Evolutionary conservation across 2,113 vertebrate species (phyloP).

Genomic region (Crocuta crocuta): DNA sequence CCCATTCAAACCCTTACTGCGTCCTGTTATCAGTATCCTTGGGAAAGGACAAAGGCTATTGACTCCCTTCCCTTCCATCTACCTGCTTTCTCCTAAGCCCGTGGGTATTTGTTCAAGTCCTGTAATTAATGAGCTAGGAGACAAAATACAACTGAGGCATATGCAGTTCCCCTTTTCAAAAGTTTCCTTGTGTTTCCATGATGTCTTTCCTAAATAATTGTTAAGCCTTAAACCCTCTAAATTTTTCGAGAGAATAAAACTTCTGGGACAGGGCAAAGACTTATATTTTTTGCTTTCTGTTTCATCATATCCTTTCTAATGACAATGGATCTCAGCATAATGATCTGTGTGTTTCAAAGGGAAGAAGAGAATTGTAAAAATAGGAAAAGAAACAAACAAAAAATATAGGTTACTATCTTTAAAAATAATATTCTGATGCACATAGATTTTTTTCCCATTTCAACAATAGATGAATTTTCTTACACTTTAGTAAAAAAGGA

Average conservation of each 20-base stretch:
- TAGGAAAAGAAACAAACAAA: not conserved
- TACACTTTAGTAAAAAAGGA: not conserved
- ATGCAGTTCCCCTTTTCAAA: not conserved
- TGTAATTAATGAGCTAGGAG: not conserved
- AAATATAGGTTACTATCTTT: not conserved
- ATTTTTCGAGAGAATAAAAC: not conserved
- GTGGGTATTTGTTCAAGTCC: not conserved
- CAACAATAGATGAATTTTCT: not conserved
- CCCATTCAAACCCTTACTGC: not conserved
- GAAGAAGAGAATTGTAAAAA: slow-evolving; percentile 1
- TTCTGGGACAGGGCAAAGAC: not conserved
- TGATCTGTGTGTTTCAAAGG: not conserved
- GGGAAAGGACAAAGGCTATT: not conserved
- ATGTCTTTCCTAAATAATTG: not conserved
- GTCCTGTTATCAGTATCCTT: not conserved
- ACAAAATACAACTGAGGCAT: not conserved
- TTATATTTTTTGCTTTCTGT: not conserved
- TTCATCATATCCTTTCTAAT: not conserved
- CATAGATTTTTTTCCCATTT: not conserved
- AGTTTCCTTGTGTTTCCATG: not conserved
- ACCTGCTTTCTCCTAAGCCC: not conserved
- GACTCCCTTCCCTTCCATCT: not conserved
- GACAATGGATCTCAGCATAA: not conserved
- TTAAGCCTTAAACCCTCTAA: not conserved
- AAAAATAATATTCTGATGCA: not conserved